Conservation (phyloP, 1,140 invertebrate species). For the Ceratina calcarata region DNA sequence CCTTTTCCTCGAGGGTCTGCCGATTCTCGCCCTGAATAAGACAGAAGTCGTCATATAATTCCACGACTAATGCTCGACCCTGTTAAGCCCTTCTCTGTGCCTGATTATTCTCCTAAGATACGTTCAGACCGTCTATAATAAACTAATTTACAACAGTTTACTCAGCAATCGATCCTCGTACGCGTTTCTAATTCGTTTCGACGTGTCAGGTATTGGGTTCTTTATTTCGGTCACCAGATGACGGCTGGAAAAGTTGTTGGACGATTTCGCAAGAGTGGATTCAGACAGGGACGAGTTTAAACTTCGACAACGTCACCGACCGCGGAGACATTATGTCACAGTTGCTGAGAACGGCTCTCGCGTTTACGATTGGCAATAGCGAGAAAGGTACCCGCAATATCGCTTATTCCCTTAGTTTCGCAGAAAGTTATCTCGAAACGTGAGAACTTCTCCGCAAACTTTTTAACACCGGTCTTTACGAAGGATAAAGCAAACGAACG, state of each 20-base stretch:
- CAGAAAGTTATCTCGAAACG: conserved; percentile 35
- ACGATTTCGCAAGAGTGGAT: conserved; percentile 24
- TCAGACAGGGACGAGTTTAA: background rate
- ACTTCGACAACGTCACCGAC: conserved; percentile 14
- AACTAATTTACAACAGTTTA: too few species aligned
- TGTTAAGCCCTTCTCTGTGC: conserved; percentile 42
- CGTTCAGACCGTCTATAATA: too few species aligned
- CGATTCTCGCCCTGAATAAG: conserved; percentile 69
- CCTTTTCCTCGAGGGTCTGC: conserved; percentile 12
- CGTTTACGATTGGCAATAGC: conserved; percentile 48
- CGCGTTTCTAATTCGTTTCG: background rate
- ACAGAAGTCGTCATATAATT: conserved; percentile 79
- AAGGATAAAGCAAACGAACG: background rate
- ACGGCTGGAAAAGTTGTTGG: conserved; percentile 33
- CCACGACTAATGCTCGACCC: conserved; percentile 74
- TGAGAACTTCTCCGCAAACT: conserved; percentile 37
- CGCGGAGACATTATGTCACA: conserved; percentile 49
- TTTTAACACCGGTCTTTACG: conserved; percentile 8
- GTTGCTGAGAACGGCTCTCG: conserved; percentile 54
- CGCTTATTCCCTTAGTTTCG: conserved; percentile 35
- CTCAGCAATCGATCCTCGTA: background rate
- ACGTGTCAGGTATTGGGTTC: background rate
- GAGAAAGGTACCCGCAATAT: conserved; percentile 23
- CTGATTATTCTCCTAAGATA: conserved; percentile 42
- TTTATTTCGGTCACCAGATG: background rate